Conservation (phyloP, 2,113 vertebrate genomes). For the Chaetodon auriga region DNA sequence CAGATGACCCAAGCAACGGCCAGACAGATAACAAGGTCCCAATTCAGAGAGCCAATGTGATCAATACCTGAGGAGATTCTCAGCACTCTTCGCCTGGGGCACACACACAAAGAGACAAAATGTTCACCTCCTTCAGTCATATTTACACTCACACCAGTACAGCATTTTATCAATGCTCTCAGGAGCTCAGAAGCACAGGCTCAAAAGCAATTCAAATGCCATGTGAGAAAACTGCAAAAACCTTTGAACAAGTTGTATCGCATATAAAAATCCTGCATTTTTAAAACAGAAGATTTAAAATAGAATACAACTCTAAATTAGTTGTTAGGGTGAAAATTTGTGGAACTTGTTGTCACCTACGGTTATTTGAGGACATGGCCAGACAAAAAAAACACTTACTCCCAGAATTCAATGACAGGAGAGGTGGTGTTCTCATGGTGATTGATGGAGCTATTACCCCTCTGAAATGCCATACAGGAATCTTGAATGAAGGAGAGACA, state of each 20-base stretch:
- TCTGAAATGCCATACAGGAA: constrained; percentile 84
- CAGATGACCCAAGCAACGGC: constrained; percentile 93
- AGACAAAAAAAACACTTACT: constrained; percentile 80
- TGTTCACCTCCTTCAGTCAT: not conserved
- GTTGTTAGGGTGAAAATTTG: not conserved
- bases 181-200: not conserved
- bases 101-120: not conserved
- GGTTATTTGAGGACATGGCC: constrained; percentile 83
- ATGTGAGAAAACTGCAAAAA: not conserved
- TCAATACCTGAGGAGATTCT: constrained; percentile 93
- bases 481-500: constrained; percentile 77
- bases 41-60: constrained; percentile 90
- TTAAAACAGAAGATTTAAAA: not conserved
- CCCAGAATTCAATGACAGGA: constrained; percentile 88
- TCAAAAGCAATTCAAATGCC: not conserved
- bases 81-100: constrained; percentile 88
- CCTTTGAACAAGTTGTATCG: not conserved
- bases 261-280: not conserved
- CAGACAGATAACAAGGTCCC: constrained; percentile 94
- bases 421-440: constrained; percentile 82
- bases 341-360: constrained; percentile 76
- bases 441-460: constrained; percentile 80
- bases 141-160: not conserved
- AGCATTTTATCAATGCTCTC: not conserved
- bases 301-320: not conserved